These are phyloP conservation scores for Trigoniulus corallinus DNA, from an alignment of 1,140 invertebrate species.

Conservation along the genomic window DNA sequence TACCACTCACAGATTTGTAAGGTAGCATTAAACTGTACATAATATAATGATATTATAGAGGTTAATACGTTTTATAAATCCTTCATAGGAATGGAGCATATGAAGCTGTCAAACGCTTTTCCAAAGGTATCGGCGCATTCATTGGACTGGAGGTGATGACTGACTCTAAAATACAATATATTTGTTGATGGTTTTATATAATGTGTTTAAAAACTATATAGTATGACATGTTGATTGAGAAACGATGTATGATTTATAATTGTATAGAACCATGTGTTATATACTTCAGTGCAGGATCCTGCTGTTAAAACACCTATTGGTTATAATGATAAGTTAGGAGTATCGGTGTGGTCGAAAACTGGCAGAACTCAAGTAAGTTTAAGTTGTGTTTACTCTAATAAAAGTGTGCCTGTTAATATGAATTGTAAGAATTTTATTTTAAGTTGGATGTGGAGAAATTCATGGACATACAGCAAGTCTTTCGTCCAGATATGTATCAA, in stretches of 20 bases:
- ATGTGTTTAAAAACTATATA: not conserved
- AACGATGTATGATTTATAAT: slow-evolving; percentile 10
- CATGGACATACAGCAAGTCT: slow-evolving; percentile 54
- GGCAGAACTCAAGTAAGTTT: slow-evolving; percentile 38
- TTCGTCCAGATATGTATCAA: slow-evolving; percentile 60
- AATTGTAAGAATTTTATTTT: slow-evolving; percentile 6
- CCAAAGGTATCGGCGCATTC: not conserved
- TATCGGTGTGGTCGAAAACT: slow-evolving; percentile 51
- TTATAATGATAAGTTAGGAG: slow-evolving; percentile 42
- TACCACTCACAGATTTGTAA: not conserved
- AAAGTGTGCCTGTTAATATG: too few species aligned
- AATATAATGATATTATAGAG: not conserved
- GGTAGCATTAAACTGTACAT: not conserved
- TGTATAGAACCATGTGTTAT: slow-evolving; percentile 37
- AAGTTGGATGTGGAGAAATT: slow-evolving; percentile 41
- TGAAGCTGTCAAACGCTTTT: not conserved
- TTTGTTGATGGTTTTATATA: not conserved
- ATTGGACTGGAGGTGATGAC: not conserved
- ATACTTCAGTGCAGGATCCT: slow-evolving; percentile 46
- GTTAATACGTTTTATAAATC: not conserved
- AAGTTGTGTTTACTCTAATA: not conserved
- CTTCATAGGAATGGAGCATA: not conserved
- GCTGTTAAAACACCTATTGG: slow-evolving; percentile 37
- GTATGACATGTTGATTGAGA: not conserved
- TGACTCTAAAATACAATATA: not conserved